These are phyloP conservation scores for Mycalesis mineus DNA, from an alignment of 2,888 invertebrate species.

Conservation along the genomic window DNA sequence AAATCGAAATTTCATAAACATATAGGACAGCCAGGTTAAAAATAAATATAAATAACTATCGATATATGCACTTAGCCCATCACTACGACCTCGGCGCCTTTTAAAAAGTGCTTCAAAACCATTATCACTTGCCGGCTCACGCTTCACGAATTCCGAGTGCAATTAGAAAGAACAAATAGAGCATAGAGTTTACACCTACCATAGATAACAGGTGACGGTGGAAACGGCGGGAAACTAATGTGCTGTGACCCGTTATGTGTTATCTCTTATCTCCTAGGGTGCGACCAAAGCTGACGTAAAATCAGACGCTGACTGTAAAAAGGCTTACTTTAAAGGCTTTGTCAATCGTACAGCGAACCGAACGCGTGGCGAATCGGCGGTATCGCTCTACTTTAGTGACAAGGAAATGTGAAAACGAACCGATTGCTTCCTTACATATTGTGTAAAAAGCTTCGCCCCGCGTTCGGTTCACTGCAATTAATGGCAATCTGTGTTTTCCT, in stretches of 20 bases:
- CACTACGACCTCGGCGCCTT: conserved; percentile 22
- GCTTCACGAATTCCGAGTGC: conserved; percentile 48
- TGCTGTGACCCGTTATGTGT: conserved; percentile 55
- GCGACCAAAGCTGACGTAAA: neutral
- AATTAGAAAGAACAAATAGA: conserved; percentile 55
- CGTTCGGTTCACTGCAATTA: too few species aligned
- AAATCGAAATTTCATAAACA: too few species aligned
- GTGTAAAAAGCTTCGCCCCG: too few species aligned
- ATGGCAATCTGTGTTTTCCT: too few species aligned
- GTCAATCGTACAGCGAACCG: too few species aligned
- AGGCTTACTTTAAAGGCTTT: too few species aligned
- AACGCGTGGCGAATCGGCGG: too few species aligned
- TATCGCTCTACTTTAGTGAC: too few species aligned
- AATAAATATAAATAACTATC: neutral
- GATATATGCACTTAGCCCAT: neutral
- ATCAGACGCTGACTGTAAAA: too few species aligned
- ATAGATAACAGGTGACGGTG: conserved; percentile 46
- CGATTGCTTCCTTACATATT: too few species aligned
- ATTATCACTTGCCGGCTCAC: conserved; percentile 34
- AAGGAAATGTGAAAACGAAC: too few species aligned
- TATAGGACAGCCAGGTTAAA: too few species aligned
- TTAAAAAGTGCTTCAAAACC: conserved; percentile 25
- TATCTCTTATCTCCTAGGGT: conserved; percentile 58
- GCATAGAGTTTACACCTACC: conserved; percentile 46
- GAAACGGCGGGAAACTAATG: conserved; percentile 45